phyloP scores from a whole-genome alignment of 2,888 invertebrate species.

The Candidula unifasciata region DNA sequence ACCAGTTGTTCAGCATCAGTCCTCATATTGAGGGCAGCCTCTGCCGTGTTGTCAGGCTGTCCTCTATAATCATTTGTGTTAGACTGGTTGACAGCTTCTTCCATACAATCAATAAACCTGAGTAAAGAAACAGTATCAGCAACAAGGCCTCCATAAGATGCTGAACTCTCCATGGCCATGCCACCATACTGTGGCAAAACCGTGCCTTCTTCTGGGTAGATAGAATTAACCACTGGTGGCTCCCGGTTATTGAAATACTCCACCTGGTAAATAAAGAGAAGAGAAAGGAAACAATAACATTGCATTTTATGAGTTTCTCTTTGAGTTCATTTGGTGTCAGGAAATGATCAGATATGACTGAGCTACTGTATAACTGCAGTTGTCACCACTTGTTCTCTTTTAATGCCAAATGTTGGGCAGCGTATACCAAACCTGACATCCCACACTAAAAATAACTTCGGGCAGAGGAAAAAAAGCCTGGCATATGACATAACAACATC shows the following conservation, averaged over 20 bases:
- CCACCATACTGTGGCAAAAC: constrained; percentile 71
- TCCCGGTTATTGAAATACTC: constrained; percentile 68
- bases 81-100: not conserved
- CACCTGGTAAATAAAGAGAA: constrained; percentile 58
- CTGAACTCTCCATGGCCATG: constrained; percentile 70
- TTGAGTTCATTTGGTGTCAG: too few relatives aligned
- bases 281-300: too few relatives aligned
- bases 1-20: not conserved
- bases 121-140: constrained; percentile 52
- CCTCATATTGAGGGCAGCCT: too few relatives aligned
- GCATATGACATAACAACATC: too few relatives aligned
- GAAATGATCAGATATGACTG: too few relatives aligned
- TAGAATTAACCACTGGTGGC: constrained; percentile 55
- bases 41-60: not conserved
- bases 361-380: too few relatives aligned
- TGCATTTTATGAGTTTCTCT: too few relatives aligned
- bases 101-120: constrained; percentile 36
- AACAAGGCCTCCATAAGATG: constrained; percentile 71
- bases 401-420: too few relatives aligned
- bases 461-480: too few relatives aligned
- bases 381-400: too few relatives aligned
- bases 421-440: too few relatives aligned
- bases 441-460: too few relatives aligned
- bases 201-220: constrained; percentile 56
- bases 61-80: not conserved